Evolutionary conservation across 2,113 vertebrate species (phyloP).

Genomic region (Perca fluviatilis): DNA sequence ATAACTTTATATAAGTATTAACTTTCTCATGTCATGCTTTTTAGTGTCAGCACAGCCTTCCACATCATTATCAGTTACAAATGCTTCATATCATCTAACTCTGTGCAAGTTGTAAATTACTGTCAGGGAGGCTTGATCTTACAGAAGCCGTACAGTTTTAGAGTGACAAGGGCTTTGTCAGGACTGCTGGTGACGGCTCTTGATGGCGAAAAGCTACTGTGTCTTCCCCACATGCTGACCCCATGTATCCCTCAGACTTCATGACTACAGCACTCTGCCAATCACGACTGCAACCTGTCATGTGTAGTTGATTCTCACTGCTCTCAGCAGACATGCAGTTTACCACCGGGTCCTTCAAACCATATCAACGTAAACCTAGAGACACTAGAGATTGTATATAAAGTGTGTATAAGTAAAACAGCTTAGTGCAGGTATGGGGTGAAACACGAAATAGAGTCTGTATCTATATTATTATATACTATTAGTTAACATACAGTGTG

Average conservation of each 20-base stretch:
- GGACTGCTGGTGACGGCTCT: constrained; percentile 24
- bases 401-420: constrained; percentile 5
- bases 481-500: neutral
- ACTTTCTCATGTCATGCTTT: neutral
- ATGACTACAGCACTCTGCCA: constrained; percentile 76
- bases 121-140: neutral
- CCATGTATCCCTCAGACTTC: constrained; percentile 56
- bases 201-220: constrained; percentile 41
- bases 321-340: constrained; percentile 43
- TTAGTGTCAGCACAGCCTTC: neutral
- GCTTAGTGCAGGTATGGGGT: neutral
- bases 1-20: neutral
- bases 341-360: constrained; percentile 42
- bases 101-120: constrained; percentile 2
- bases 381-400: neutral
- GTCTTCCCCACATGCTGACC: constrained; percentile 64
- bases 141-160: constrained; percentile 2
- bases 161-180: neutral
- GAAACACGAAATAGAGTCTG: neutral
- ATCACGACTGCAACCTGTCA: constrained; percentile 71
- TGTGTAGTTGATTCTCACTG: constrained; percentile 36
- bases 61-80: neutral
- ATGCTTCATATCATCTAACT: neutral
- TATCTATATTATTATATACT: neutral
- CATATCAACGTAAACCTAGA: constrained; percentile 22